Conservation (phyloP, 2,797 vertebrate genomes). For the Diceros bicornis region DNA sequence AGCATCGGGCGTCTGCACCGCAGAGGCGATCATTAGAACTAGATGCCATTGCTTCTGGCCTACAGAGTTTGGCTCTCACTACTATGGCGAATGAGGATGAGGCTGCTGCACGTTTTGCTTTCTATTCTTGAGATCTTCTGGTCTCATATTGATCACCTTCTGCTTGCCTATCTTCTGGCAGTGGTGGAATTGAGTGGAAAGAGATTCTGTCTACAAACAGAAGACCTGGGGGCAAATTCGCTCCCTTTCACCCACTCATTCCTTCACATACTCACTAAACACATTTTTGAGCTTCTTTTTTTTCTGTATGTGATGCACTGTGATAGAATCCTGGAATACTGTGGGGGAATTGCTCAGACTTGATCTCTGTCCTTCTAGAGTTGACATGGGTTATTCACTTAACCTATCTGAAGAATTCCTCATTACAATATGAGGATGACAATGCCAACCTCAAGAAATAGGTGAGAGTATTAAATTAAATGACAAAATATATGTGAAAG, state of each 20-base stretch:
- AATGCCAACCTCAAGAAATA: neutral
- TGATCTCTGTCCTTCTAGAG: neutral
- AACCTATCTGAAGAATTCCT: neutral
- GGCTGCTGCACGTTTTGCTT: neutral
- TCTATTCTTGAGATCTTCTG: neutral
- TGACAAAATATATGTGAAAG: neutral
- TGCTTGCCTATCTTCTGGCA: neutral
- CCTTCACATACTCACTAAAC: neutral
- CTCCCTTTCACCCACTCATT: neutral
- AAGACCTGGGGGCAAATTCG: neutral
- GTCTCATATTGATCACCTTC: neutral
- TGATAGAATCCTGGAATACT: neutral
- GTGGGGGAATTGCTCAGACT: neutral
- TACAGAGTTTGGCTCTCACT: neutral
- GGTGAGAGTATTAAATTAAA: neutral
- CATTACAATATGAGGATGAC: neutral
- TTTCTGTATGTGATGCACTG: neutral
- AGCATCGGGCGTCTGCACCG: accelerated
- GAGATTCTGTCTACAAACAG: neutral
- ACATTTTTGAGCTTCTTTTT: neutral
- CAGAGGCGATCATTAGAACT: neutral
- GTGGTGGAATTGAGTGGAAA: neutral
- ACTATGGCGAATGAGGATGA: neutral
- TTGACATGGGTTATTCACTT: neutral
- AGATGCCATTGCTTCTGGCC: neutral